Evolutionary conservation across 2,797 vertebrate genomes (phyloP).

Genomic region (Melanotaenia nigrans): DNA sequence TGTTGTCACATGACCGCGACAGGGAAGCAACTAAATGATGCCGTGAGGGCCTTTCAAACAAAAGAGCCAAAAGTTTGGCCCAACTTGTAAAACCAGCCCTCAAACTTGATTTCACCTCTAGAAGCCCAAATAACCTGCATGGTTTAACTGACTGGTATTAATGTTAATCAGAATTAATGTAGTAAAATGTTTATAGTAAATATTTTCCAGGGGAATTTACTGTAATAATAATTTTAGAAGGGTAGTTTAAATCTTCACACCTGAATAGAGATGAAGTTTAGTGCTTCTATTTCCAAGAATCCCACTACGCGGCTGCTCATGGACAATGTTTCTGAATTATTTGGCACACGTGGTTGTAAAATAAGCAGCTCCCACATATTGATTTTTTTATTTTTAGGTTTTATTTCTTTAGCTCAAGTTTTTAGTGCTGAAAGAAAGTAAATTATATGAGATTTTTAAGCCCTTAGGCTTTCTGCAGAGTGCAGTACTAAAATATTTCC

Average conservation of each 20-base stretch:
- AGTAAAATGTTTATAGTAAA: background rate
- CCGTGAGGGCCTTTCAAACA: slow-evolving; percentile 10
- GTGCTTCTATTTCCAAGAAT: background rate
- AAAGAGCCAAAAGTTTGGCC: slow-evolving; percentile 5
- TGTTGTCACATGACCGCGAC: background rate
- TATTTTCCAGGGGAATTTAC: background rate
- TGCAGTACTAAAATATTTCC: slow-evolving; percentile 18
- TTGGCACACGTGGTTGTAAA: slow-evolving; percentile 10
- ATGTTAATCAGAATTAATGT: background rate
- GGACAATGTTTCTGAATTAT: background rate
- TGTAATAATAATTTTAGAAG: background rate
- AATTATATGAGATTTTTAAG: slow-evolving; percentile 24
- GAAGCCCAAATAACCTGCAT: background rate
- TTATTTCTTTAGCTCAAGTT: slow-evolving; percentile 14
- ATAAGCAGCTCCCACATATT: slow-evolving; percentile 22
- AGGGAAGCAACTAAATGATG: background rate
- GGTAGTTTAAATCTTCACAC: background rate
- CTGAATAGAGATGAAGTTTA: background rate
- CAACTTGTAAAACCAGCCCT: background rate
- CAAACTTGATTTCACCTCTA: background rate
- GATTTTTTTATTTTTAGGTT: slow-evolving; percentile 7
- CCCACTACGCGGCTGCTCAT: background rate
- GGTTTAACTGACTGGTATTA: background rate
- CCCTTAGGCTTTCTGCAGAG: slow-evolving; percentile 17
- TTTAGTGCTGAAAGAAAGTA: slow-evolving; percentile 28